phyloP scores from a whole-genome alignment of 2,888 invertebrate genomes.

The Geophilus truncorum region DNA sequence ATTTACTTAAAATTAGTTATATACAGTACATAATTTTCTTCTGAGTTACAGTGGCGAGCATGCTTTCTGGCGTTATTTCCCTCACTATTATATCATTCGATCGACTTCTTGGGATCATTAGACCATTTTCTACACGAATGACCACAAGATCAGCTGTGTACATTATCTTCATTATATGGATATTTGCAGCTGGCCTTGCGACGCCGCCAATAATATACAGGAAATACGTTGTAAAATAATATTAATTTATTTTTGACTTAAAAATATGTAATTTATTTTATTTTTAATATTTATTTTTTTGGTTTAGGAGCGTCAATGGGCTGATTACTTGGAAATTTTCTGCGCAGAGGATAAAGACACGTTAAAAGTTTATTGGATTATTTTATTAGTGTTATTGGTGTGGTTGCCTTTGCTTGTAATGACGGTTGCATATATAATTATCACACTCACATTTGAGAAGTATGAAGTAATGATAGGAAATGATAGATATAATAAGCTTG shows the following conservation, averaged over 20 bases:
- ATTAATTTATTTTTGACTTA: no score
- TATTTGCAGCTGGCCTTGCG: not conserved
- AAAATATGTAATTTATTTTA: no score
- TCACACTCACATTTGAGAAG: not conserved
- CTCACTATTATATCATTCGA: not conserved
- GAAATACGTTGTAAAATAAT: not conserved
- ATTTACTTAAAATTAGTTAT: not conserved
- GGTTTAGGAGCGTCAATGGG: not conserved
- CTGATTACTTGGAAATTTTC: not conserved
- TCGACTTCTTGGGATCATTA: not conserved
- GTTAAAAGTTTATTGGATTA: not conserved
- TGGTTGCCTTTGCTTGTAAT: not conserved
- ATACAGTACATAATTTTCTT: no score
- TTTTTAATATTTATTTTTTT: not conserved
- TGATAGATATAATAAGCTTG: not conserved
- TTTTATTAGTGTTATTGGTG: not conserved
- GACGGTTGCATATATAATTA: not conserved
- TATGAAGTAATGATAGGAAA: not conserved
- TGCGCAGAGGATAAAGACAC: not conserved
- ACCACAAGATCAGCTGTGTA: not conserved
- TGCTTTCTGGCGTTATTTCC: not conserved
- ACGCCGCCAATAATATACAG: not conserved
- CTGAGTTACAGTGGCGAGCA: not conserved
- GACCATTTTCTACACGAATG: not conserved
- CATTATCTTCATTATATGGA: not conserved